Evolutionary conservation across 2,797 vertebrate genomes (phyloP).

Genomic region (Karalla daura): DNA sequence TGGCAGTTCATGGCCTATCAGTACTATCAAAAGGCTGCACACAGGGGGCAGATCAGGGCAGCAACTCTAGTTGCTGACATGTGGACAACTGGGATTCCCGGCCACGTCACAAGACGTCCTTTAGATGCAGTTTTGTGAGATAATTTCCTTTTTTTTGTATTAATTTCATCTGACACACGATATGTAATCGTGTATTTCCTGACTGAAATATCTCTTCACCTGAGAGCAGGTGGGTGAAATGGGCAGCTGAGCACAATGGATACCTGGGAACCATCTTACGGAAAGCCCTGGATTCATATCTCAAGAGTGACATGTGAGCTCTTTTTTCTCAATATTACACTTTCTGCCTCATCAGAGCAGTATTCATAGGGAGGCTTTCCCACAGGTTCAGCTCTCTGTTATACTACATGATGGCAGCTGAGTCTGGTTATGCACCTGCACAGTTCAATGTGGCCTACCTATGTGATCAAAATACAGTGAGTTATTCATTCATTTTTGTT

Average conservation of each 20-base stretch:
- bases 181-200: background rate
- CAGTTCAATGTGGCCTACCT: conserved; percentile 86
- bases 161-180: background rate
- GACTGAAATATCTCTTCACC: conserved; percentile 18
- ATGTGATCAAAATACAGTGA: conserved; percentile 83
- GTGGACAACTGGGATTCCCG: conserved; percentile 83
- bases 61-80: conserved; percentile 74
- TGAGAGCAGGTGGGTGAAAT: conserved; percentile 82
- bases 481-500: no score
- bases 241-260: conserved; percentile 86
- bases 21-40: conserved; percentile 83
- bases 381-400: conserved; percentile 81
- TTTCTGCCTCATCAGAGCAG: background rate
- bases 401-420: conserved; percentile 83
- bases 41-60: conserved; percentile 79
- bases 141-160: conserved; percentile 18
- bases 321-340: conserved; percentile 11
- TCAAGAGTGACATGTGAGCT: conserved; percentile 81
- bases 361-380: conserved; percentile 2
- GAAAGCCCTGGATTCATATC: conserved; percentile 81
- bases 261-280: conserved; percentile 81
- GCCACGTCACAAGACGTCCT: conserved; percentile 72
- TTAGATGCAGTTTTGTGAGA: conserved; percentile 82
- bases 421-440: conserved; percentile 80
- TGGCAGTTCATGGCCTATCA: conserved; percentile 80